Conservation (phyloP, 1,140 invertebrate species). For the Xylocopa sonorina region DNA sequence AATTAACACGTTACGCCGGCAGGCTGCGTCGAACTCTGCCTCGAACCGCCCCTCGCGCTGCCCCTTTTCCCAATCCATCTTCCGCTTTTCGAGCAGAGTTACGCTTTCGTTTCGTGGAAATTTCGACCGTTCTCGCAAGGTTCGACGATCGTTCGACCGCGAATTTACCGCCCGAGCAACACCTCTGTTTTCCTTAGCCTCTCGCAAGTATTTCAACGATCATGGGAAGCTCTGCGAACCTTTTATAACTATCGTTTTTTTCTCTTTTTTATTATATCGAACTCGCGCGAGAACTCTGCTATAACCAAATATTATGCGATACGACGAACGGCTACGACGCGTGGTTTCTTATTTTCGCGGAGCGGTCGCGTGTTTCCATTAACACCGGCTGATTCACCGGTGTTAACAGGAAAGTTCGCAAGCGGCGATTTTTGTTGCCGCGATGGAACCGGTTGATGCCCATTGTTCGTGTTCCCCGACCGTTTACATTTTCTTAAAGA, state of each 20-base stretch:
- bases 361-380: background rate
- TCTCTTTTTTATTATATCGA: no score
- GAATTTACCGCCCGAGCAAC: no score
- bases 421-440: background rate
- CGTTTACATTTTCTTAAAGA: background rate
- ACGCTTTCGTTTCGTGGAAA: background rate
- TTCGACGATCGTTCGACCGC: background rate
- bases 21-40: background rate
- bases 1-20: conserved; percentile 63
- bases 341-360: no score
- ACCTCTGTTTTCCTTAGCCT: no score
- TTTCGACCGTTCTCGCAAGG: background rate
- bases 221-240: no score
- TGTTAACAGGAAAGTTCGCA: background rate
- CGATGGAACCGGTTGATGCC: background rate
- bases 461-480: background rate
- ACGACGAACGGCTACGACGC: background rate
- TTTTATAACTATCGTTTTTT: no score
- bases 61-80: background rate
- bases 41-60: no score
- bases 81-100: background rate
- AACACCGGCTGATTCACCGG: background rate
- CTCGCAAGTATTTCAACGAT: no score
- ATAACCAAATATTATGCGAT: background rate
- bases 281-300: no score